Evolutionary conservation across 2,113 vertebrate genomes (phyloP), one percentile per base, ranked within the genome.

Genomic region (Tetrao urogallus): DNA sequence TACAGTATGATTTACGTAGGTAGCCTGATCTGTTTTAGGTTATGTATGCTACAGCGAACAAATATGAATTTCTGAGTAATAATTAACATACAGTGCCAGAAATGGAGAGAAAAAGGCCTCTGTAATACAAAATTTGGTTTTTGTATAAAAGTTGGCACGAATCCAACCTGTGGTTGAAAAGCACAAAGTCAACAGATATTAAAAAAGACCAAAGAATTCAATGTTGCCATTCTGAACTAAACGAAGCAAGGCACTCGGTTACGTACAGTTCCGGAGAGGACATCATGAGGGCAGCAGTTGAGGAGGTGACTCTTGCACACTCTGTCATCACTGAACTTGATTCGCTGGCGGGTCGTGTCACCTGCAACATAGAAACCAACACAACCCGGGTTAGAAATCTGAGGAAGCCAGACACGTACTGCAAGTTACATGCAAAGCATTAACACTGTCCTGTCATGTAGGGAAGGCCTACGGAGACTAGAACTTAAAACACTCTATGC

Each of bases 251-350:
- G 57, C 11, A 82, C 63, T 66, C 63, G 64, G 89, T 81, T 97
- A 99, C 99, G 87, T 97, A 99, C 99, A 57, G 99, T 99, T 98
- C 99, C 99, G 92, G 99, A 99, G 85, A 99, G 98, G 81, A 99
- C 99, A 95, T 99, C 99, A 52, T 99, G 99, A 85, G 99, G 99
- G 95, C 99, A 99, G 90, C 99, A 99, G 97, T 99, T 99, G 97
- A 99, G 98, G 79, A 99, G 98, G 85, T 99, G 99, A 97, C 99
- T 99, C 98, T 99, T 99, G 97, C 99, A 99, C 66, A 99, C 99
- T 97, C 99, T 98, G 86, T 99, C 99, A 95, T 99, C 99, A 73
- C 98, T 98, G 97, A 99, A 99, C 97, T 99, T 99, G 97, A 99
- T 99, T 96, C 99, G 98, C 88, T 99, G 99, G 50, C 99, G 98